Conservation (phyloP, 2,113 vertebrate species). For the Mastomys coucha region DNA sequence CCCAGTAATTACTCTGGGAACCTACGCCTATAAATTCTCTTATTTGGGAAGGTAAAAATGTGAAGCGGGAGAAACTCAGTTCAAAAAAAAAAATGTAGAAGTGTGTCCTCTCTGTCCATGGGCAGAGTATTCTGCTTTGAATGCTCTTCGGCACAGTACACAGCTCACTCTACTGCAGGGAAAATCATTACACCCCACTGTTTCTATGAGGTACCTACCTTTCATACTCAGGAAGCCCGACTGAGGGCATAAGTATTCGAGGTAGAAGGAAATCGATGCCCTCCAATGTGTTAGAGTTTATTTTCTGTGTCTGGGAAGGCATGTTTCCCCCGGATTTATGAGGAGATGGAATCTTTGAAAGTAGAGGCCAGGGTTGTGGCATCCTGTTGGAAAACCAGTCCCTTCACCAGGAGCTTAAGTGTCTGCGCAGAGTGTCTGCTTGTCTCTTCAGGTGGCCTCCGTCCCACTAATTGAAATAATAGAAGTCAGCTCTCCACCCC, state of each 20-base stretch:
- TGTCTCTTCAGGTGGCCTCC: constrained; percentile 17
- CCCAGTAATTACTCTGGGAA: constrained; percentile 81
- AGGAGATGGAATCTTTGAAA: constrained; percentile 51
- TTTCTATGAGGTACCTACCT: background rate
- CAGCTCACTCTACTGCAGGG: constrained; percentile 6
- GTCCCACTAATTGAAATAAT: constrained; percentile 32
- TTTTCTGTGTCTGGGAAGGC: constrained; percentile 43
- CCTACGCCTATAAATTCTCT: constrained; percentile 72
- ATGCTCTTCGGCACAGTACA: constrained; percentile 17
- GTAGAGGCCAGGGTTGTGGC: background rate
- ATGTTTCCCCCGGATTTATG: background rate
- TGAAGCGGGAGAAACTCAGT: constrained; percentile 55
- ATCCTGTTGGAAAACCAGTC: background rate
- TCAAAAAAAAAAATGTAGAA: constrained; percentile 2
- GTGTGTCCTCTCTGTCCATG: constrained; percentile 20
- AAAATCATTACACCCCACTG: constrained; percentile 55
- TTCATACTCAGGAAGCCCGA: background rate
- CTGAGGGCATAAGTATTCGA: constrained; percentile 38
- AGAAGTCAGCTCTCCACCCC: background rate
- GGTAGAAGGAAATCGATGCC: constrained; percentile 53
- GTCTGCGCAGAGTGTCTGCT: background rate
- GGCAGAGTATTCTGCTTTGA: constrained; percentile 31
- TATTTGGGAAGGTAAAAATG: constrained; percentile 76
- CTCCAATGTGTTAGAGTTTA: constrained; percentile 38
- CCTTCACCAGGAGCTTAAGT: background rate